phyloP scores from a whole-genome alignment of 2,888 invertebrate species.

The Stenolophus ochropezus region DNA sequence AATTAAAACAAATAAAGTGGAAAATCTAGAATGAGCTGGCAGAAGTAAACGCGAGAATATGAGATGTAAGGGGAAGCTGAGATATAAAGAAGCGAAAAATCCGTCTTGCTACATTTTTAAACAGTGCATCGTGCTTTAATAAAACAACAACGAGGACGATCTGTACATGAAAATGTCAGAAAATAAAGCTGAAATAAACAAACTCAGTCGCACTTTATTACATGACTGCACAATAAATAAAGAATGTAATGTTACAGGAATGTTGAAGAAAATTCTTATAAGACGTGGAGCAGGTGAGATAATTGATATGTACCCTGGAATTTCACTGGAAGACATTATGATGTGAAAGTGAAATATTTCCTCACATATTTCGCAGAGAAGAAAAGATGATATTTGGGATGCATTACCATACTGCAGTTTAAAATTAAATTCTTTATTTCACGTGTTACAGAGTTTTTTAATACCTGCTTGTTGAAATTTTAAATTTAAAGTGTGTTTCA shows the following conservation, averaged over 20 bases:
- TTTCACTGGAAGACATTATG: neutral
- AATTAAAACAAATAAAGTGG: too few species aligned
- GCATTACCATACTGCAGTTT: neutral
- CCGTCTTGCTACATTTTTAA: conserved; percentile 19
- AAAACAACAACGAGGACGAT: conserved; percentile 16
- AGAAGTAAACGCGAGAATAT: neutral
- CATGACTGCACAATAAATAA: conserved; percentile 25
- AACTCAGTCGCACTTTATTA: conserved; percentile 12
- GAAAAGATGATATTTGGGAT: neutral
- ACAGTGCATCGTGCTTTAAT: conserved; percentile 29
- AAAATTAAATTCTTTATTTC: neutral
- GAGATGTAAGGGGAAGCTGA: neutral
- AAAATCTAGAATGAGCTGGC: too few species aligned
- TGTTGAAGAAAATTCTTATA: conserved; percentile 11
- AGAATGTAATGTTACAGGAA: conserved; percentile 21
- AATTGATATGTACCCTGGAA: conserved; percentile 21
- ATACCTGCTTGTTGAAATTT: neutral
- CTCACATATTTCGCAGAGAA: neutral
- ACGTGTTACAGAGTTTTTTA: neutral
- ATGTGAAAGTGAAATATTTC: neutral
- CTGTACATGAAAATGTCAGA: conserved; percentile 29
- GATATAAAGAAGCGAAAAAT: conserved; percentile 9
- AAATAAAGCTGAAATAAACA: conserved; percentile 16
- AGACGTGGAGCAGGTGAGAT: conserved; percentile 15
- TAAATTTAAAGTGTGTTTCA: neutral